These are phyloP conservation scores for Pammene aurita DNA, from an alignment of 2,888 invertebrate species.

Conservation along the genomic window DNA sequence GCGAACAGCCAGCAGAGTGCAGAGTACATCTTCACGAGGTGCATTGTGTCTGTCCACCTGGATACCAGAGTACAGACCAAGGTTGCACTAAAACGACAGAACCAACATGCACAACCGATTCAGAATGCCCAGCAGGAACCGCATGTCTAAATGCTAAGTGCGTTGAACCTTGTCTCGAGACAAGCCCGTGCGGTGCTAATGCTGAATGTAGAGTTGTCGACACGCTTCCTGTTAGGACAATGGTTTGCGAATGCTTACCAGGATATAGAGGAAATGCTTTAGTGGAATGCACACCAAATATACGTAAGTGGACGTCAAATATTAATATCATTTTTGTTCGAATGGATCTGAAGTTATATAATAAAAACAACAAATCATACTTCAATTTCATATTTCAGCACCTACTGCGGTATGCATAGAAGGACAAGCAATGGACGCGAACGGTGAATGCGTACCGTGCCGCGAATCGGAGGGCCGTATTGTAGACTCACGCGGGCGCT, in stretches of 20 bases:
- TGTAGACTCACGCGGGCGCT: constrained; percentile 89
- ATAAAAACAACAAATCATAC: background rate
- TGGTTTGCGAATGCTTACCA: constrained; percentile 93
- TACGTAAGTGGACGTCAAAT: constrained; percentile 84
- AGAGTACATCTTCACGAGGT: constrained; percentile 89
- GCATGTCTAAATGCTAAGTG: constrained; percentile 93
- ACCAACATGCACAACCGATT: constrained; percentile 88
- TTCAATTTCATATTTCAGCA: constrained; percentile 51
- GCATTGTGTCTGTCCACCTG: constrained; percentile 92
- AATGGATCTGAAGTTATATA: background rate
- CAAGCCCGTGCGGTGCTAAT: constrained; percentile 91
- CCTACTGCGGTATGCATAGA: constrained; percentile 88
- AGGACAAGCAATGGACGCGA: constrained; percentile 88
- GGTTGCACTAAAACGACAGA: constrained; percentile 85
- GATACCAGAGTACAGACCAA: constrained; percentile 85
- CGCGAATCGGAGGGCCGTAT: constrained; percentile 87
- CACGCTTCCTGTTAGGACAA: constrained; percentile 92
- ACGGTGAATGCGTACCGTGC: constrained; percentile 91
- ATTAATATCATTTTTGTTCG: background rate
- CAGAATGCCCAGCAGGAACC: constrained; percentile 91
- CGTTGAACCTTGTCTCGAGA: constrained; percentile 91
- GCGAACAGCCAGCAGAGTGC: constrained; percentile 89
- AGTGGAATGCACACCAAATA: constrained; percentile 87
- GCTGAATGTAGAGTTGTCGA: constrained; percentile 91
- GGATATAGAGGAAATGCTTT: constrained; percentile 95